A percentile compares a stretch with the other conserved stretches of the same genome.
Evolutionary conservation across 2,113 vertebrate genomes (phyloP).

Genomic region (Centropus unirufus): DNA sequence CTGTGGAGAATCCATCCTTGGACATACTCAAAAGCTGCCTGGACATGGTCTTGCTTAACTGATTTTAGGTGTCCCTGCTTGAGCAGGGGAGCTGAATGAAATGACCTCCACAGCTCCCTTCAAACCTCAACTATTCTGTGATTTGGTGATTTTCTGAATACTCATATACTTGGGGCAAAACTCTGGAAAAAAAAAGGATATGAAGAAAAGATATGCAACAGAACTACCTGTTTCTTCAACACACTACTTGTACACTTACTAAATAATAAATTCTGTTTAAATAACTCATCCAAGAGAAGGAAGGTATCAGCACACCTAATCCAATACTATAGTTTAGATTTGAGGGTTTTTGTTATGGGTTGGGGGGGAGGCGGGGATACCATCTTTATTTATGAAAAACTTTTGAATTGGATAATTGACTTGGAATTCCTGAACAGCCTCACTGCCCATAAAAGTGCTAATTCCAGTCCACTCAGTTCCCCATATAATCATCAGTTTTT

Average conservation of each 20-base stretch:
- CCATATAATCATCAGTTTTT: background rate
- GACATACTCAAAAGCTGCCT: background rate
- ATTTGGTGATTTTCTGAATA: background rate
- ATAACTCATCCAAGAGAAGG: background rate
- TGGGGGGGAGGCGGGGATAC: background rate
- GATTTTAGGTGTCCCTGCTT: background rate
- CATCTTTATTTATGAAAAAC: background rate
- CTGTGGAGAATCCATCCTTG: background rate
- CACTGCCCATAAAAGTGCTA: background rate
- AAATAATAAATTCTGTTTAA: background rate
- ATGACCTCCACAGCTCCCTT: background rate
- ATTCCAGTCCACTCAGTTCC: background rate
- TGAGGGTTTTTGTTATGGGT: background rate
- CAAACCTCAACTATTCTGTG: background rate
- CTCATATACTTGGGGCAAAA: background rate
- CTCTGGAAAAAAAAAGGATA: background rate
- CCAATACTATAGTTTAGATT: background rate
- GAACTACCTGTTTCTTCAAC: background rate
- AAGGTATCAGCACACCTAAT: background rate
- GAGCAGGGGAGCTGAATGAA: fast-evolving
- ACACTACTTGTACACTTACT: background rate
- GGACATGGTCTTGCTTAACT: background rate
- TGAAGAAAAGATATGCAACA: background rate
- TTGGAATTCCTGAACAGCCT: background rate
- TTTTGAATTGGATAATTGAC: background rate